Conservation (phyloP, 2,888 invertebrate genomes). For the Acrocyrtus sp. region DNA sequence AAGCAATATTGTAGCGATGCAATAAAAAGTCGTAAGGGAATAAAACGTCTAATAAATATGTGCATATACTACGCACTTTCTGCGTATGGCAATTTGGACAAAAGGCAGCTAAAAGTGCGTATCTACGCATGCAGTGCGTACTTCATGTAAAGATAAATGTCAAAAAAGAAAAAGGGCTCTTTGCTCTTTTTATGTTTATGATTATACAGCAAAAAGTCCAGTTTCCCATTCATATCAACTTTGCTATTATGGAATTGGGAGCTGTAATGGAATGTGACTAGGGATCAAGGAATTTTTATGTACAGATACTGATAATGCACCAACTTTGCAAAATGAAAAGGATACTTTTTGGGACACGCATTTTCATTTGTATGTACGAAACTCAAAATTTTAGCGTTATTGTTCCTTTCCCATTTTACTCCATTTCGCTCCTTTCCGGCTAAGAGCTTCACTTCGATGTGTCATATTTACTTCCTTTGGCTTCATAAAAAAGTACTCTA, state of each 20-base stretch:
- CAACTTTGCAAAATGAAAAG: no score
- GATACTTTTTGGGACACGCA: slow-evolving; percentile 29
- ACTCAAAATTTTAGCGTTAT: slow-evolving; percentile 9
- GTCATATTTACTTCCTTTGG: no score
- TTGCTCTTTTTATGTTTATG: slow-evolving; percentile 2
- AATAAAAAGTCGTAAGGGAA: neutral
- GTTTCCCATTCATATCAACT: slow-evolving; percentile 23
- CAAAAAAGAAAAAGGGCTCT: slow-evolving; percentile 37
- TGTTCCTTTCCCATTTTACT: no score
- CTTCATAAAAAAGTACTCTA: no score
- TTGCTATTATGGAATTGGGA: no score
- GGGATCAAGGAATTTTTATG: no score
- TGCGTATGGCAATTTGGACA: neutral
- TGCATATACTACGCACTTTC: slow-evolving; percentile 30
- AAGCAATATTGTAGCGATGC: no score
- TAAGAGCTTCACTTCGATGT: no score
- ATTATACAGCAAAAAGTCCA: slow-evolving; percentile 26
- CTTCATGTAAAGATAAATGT: slow-evolving; percentile 36
- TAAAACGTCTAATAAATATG: slow-evolving; percentile 9
- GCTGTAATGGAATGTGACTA: no score
- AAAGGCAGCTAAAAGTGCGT: slow-evolving; percentile 13
- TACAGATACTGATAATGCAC: no score
- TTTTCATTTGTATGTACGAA: slow-evolving; percentile 10
- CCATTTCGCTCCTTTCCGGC: slow-evolving; percentile 22
- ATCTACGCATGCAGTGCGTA: no score